These are phyloP conservation scores for Euura saliciscinereae DNA, from an alignment of 1,140 invertebrate species.

Conservation along the genomic window DNA sequence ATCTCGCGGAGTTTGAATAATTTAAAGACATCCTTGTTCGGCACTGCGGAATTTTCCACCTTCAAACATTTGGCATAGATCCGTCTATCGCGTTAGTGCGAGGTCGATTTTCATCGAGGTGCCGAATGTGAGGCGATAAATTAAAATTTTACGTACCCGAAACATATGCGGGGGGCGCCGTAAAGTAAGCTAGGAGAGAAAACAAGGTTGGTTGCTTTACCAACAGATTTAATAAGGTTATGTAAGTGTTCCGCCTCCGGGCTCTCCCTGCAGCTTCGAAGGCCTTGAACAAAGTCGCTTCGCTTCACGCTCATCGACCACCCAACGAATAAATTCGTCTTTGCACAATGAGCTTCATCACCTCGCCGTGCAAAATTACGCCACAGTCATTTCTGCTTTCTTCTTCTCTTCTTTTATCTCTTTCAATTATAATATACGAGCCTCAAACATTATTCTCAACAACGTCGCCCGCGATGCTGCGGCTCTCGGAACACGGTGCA, in stretches of 20 bases:
- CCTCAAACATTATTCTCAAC: no score
- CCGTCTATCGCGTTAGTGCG: background rate
- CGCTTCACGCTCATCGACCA: background rate
- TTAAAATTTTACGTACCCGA: background rate
- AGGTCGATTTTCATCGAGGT: slow-evolving; percentile 4
- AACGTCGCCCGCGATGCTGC: background rate
- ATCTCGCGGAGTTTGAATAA: no score
- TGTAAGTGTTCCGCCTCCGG: background rate
- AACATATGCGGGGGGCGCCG: background rate
- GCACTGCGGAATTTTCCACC: background rate
- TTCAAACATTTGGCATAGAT: background rate
- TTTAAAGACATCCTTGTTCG: no score
- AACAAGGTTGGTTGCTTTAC: slow-evolving; percentile 1
- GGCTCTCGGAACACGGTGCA: background rate
- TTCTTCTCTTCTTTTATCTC: background rate
- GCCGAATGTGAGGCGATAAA: background rate
- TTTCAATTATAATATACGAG: no score
- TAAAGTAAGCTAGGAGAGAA: slow-evolving; percentile 2
- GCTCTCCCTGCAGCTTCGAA: background rate
- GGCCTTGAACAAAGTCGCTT: background rate
- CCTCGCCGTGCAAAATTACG: background rate
- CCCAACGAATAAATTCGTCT: background rate
- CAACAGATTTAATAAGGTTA: slow-evolving; percentile 7
- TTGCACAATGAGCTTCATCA: background rate
- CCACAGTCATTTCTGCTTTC: background rate